These are phyloP conservation scores for Sphaeramia orbicularis DNA, from an alignment of 2,797 vertebrate species.

Conservation along the genomic window DNA sequence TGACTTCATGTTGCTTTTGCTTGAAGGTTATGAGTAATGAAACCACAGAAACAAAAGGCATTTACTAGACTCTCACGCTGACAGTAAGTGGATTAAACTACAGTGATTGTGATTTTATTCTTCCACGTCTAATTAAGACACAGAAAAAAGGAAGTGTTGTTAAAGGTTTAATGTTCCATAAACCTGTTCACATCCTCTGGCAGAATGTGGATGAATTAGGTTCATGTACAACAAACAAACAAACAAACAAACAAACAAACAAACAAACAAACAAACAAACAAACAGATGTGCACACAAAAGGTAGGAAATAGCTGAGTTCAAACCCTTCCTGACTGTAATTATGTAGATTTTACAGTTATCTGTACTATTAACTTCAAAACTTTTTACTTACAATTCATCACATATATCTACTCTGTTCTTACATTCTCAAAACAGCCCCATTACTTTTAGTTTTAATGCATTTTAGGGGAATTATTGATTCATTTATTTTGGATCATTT, in stretches of 20 bases:
- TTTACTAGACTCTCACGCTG: not conserved
- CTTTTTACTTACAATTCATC: not conserved
- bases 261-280: too few species aligned
- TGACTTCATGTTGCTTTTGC: not conserved
- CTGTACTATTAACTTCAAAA: too few species aligned
- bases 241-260: too few species aligned
- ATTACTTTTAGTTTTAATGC: too few species aligned
- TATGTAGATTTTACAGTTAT: too few species aligned
- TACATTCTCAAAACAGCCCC: too few species aligned
- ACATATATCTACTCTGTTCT: too few species aligned
- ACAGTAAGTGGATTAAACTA: constrained; percentile 15
- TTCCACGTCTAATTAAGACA: constrained; percentile 12
- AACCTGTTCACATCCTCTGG: constrained; percentile 6
- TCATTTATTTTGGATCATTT: too few species aligned
- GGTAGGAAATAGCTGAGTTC: too few species aligned
- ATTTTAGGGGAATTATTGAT: too few species aligned
- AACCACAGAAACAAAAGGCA: constrained; percentile 1
- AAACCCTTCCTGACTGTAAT: too few species aligned
- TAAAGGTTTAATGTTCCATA: constrained; percentile 6
- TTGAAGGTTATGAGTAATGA: not conserved
- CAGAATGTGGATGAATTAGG: constrained; percentile 9
- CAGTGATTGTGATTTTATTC: constrained; percentile 6
- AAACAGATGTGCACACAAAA: not conserved
- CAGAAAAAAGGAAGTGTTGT: constrained; percentile 3
- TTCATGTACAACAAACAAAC: constrained; percentile 10